Percentiles rank a stretch among this genome's conserved stretches.
phyloP scores from a whole-genome alignment of 2,888 invertebrate genomes.

The Cryptosula pallasiana region DNA sequence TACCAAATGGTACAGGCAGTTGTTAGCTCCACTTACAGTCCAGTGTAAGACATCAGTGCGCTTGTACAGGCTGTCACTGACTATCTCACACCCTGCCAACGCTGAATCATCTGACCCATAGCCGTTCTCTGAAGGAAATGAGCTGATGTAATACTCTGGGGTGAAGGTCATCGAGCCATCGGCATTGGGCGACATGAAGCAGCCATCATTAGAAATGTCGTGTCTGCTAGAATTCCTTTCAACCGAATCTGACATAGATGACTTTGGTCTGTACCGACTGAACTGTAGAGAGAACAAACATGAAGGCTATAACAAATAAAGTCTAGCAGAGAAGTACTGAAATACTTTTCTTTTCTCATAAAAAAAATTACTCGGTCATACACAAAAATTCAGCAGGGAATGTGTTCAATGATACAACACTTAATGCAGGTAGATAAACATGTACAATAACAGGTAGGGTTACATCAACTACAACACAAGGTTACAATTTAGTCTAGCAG shows the following conservation, averaged over 20 bases:
- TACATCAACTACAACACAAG: too few relatives aligned
- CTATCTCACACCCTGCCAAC: background rate
- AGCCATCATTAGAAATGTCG: background rate
- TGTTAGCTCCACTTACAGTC: slow-evolving; percentile 5
- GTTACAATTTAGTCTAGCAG: too few relatives aligned
- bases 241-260: background rate
- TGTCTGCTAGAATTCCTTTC: background rate
- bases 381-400: too few relatives aligned
- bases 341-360: too few relatives aligned
- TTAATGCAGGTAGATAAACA: too few relatives aligned
- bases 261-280: background rate
- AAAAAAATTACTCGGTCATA: too few relatives aligned
- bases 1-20: too few relatives aligned
- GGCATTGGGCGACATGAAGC: background rate
- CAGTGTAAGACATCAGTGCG: background rate
- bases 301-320: too few relatives aligned
- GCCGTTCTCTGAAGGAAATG: slow-evolving; percentile 8
- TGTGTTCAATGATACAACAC: too few relatives aligned
- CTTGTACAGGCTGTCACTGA: background rate
- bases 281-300: background rate
- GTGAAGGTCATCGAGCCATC: background rate
- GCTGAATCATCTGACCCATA: slow-evolving; percentile 5
- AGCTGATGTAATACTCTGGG: background rate
- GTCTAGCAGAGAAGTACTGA: too few relatives aligned
- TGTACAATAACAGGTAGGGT: too few relatives aligned